Evolutionary conservation across 2,113 vertebrate species (phyloP).

Genomic region (Bos javanicus): DNA sequence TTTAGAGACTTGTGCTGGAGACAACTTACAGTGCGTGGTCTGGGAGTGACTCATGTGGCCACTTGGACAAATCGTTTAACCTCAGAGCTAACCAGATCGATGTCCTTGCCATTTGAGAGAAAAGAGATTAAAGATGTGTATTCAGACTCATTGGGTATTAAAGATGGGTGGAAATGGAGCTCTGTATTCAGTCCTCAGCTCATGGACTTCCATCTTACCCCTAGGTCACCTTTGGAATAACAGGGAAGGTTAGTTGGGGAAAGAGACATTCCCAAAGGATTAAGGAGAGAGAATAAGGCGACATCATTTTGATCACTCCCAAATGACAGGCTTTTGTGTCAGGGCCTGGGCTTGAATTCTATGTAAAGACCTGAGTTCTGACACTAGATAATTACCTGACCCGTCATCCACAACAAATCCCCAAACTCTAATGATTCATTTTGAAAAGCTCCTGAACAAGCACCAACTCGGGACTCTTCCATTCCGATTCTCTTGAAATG

Average conservation of each 20-base stretch:
- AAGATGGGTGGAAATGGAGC: background rate
- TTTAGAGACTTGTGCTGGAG: background rate
- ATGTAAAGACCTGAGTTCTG: background rate
- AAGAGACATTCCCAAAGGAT: background rate
- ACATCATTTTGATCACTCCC: background rate
- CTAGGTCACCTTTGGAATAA: background rate
- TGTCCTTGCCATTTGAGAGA: background rate
- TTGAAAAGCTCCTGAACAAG: conserved; percentile 38
- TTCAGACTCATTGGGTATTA: background rate
- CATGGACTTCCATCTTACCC: background rate
- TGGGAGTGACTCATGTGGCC: background rate
- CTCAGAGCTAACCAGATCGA: background rate
- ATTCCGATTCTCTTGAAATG: background rate
- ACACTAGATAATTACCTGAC: conserved; percentile 7
- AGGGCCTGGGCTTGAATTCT: background rate
- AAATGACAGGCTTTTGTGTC: background rate
- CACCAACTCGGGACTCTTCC: background rate
- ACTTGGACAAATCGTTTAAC: background rate
- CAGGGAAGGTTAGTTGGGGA: background rate
- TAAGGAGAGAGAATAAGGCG: background rate
- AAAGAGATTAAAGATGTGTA: background rate
- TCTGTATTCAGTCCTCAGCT: background rate
- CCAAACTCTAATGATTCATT: conserved; percentile 26
- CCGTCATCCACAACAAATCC: conserved; percentile 15
- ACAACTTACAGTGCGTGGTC: background rate